These are phyloP conservation scores for Lasiurus cinereus DNA, from an alignment of 2,113 vertebrate genomes.

Conservation along the genomic window DNA sequence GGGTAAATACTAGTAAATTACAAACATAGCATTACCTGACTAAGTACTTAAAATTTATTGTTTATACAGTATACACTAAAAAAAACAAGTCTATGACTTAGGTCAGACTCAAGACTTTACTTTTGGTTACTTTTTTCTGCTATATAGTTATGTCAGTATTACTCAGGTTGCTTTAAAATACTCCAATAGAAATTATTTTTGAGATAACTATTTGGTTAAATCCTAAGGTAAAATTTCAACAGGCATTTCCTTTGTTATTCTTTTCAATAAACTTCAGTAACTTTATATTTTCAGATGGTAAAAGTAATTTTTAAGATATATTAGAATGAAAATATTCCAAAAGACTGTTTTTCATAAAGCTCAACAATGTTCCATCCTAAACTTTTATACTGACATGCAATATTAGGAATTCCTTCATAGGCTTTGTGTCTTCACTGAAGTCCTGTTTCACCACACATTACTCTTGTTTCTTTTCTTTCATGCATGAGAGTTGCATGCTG, in stretches of 20 bases:
- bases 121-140: background rate
- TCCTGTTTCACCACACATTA: rapidly evolving
- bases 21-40: background rate
- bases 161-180: background rate
- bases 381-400: background rate
- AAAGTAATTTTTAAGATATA: background rate
- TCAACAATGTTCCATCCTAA: background rate
- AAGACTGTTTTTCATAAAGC: background rate
- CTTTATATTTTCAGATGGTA: background rate
- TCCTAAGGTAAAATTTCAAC: background rate
- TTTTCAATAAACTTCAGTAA: background rate
- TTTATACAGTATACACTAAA: background rate
- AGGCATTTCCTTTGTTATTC: background rate
- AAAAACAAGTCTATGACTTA: background rate
- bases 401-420: background rate
- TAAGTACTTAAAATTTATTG: background rate
- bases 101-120: background rate
- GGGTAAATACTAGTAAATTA: background rate
- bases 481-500: background rate
- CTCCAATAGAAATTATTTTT: background rate
- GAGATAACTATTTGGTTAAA: background rate
- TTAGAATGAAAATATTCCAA: background rate
- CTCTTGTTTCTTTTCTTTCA: no score
- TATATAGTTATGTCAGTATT: background rate
- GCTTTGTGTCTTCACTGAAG: background rate